These are phyloP conservation scores for Drosophila simulans DNA, from an alignment of 1,140 invertebrate genomes.

Conservation along the genomic window DNA sequence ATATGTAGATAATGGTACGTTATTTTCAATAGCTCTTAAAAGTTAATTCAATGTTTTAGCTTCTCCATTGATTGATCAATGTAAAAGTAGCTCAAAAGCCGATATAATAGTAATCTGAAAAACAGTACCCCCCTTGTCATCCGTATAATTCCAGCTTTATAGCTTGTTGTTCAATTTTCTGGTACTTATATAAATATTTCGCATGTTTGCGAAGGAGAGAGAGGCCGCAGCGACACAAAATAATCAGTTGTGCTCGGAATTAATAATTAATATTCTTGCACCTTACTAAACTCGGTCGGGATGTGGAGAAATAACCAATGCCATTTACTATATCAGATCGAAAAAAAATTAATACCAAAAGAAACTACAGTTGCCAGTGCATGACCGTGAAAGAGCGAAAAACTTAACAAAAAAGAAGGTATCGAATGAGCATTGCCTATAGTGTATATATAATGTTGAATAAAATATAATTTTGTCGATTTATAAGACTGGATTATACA, in stretches of 20 bases:
- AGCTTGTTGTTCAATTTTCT: slow-evolving; percentile 63
- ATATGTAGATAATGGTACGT: neutral
- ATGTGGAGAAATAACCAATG: slow-evolving; percentile 4
- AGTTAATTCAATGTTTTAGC: neutral
- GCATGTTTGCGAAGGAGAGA: slow-evolving; percentile 53
- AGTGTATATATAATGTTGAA: neutral
- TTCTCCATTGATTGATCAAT: slow-evolving; percentile 33
- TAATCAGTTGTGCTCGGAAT: slow-evolving; percentile 79
- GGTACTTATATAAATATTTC: slow-evolving; percentile 77
- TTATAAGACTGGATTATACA: too few relatives aligned
- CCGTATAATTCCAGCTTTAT: too few relatives aligned
- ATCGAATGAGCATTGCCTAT: slow-evolving; percentile 16
- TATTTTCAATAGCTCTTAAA: neutral
- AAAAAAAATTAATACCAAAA: slow-evolving; percentile 3
- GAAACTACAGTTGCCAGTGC: slow-evolving; percentile 16
- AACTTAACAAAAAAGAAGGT: slow-evolving; percentile 3
- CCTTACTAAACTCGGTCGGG: slow-evolving; percentile 61
- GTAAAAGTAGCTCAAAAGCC: slow-evolving; percentile 32
- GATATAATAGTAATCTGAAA: slow-evolving; percentile 13
- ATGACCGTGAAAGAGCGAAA: slow-evolving; percentile 61
- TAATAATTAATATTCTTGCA: slow-evolving; percentile 84
- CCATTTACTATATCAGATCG: slow-evolving; percentile 4
- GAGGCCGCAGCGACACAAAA: slow-evolving; percentile 72
- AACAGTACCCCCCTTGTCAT: slow-evolving; percentile 12
- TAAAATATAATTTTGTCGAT: too few relatives aligned